Conservation (phyloP, 2,888 invertebrate species). For the Micropterix aruncella region DNA sequence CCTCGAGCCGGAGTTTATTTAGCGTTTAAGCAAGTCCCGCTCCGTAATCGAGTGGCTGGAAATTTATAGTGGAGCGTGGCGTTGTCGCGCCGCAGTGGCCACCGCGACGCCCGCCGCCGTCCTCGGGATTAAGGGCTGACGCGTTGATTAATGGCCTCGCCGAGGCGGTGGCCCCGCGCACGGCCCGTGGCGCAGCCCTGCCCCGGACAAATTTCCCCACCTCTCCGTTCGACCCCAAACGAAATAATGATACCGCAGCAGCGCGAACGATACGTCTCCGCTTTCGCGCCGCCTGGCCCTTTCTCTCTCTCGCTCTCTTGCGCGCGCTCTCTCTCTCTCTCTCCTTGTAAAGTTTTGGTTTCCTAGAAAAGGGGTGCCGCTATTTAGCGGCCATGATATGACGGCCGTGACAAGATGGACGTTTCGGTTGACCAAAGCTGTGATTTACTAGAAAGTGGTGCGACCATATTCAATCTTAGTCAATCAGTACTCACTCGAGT, state of each 20-base stretch:
- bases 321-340: too few relatives aligned
- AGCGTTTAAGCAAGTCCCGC: background rate
- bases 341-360: too few relatives aligned
- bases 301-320: too few relatives aligned
- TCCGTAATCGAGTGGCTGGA: background rate
- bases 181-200: background rate
- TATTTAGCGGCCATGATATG: too few relatives aligned
- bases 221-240: background rate
- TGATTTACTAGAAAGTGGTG: too few relatives aligned
- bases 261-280: background rate
- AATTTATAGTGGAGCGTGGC: background rate
- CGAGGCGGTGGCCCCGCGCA: conserved; percentile 8
- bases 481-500: too few relatives aligned
- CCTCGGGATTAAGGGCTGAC: conserved; percentile 11
- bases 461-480: too few relatives aligned
- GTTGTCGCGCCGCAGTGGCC: background rate
- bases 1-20: background rate
- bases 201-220: background rate
- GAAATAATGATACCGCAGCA: background rate
- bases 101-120: background rate
- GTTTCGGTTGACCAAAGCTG: too few relatives aligned
- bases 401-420: too few relatives aligned
- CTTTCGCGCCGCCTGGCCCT: background rate
- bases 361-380: too few relatives aligned
- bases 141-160: conserved; percentile 12